Percentiles rank a stretch among this genome's conserved stretches.
Evolutionary conservation across 2,888 invertebrate genomes (phyloP).

Genomic region (Rhogogaster chlorosoma): DNA sequence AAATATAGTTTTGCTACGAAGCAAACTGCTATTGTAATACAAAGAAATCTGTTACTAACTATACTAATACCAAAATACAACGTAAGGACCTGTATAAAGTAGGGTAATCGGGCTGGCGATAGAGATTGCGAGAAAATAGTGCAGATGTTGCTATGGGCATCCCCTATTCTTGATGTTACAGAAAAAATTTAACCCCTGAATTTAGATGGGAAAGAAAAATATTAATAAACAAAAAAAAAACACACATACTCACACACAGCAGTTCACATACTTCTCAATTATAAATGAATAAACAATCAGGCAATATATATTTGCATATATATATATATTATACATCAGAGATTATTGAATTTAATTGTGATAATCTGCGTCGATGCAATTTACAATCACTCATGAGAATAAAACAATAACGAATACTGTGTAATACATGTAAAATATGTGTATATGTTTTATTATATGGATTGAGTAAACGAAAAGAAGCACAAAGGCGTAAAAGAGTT

Average conservation of each 20-base stretch:
- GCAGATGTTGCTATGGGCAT: conserved; percentile 61
- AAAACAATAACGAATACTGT: too few species aligned
- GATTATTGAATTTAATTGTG: neutral
- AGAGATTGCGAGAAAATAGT: conserved; percentile 56
- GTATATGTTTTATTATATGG: conserved; percentile 1
- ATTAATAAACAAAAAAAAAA: neutral
- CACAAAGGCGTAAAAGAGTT: neutral
- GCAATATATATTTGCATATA: neutral
- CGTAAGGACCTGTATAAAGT: conserved; percentile 50
- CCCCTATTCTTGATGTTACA: conserved; percentile 55
- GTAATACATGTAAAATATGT: neutral
- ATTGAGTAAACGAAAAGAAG: neutral
- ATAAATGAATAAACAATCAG: too few species aligned
- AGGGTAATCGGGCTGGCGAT: conserved; percentile 57
- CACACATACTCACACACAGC: neutral
- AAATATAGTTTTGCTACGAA: conserved; percentile 48
- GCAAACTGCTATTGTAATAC: conserved; percentile 52
- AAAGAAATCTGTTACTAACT: conserved; percentile 61
- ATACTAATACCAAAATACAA: conserved; percentile 55
- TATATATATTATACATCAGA: neutral
- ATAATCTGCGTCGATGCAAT: neutral
- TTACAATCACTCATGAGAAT: neutral
- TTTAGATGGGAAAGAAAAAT: too few species aligned
- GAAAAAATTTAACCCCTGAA: neutral
- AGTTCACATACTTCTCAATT: neutral